Evolutionary conservation across 2,888 invertebrate species (phyloP), one percentile per base, ranked within the genome.

Genomic region (Villa cingulata): DNA sequence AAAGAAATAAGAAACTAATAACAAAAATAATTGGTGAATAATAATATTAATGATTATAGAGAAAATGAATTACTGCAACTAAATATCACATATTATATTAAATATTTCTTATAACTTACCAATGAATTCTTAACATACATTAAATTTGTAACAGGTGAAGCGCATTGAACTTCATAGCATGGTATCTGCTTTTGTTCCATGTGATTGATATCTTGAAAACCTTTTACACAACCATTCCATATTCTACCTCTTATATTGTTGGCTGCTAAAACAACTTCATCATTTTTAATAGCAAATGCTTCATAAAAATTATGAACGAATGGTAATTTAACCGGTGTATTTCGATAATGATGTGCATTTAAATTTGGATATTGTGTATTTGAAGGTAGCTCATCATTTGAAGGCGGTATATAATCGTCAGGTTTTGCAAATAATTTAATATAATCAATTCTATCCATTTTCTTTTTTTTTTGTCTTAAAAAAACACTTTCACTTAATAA

Each of bases 301-400:
- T 68, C 69, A 58, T 63, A 68, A 43, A 61, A 63, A 23, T 58
- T 56, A 34, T 62, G 60, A 6, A 7, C 7, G n/a, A n/a, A n/a
- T n/a, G n/a, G n/a, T 49, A 66, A 56, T 15, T 62, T 61, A 19
- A 61, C 55, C 6, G 58, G 57, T 10, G 58, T 52, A 50, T 67
- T 61, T 1, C 59, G 57, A 7, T 23, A 23, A 17, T 61, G 56
- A 14, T 56, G 54, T 5, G 65, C 64, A 56, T 68, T 68, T 14
- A 68, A 56, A 57, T 68, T 68, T 6, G 68, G 68, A 52, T 66
- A 67, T n/a, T 62, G 53, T 1, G 64, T 59, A 48, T 64, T 60
- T 12, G 45, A 52, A 4, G 58, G 58, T 43, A 68, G 47, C 7
- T 54, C 55, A 16, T 41, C 39, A 44, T 60, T 62, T 15, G 57